Base-by-base conservation (phyloP, 2,888 invertebrate species). In the Eupsilia transversa region DNA sequence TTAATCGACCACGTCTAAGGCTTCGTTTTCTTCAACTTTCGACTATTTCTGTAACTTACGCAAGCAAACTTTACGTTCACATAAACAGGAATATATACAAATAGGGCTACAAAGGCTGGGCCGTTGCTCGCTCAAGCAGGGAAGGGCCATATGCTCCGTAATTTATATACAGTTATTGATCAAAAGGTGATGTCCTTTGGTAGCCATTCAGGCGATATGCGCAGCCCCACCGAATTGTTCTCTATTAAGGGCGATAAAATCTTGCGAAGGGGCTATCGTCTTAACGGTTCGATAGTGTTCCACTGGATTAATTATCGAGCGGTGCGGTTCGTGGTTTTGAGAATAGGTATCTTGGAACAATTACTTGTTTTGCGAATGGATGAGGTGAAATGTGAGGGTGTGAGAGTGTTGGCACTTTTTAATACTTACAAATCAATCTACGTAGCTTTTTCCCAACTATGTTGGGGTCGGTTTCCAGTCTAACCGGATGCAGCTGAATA, bases 141-240 rank as follows among this genome's bases (percentile, higher is more conserved):
- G 93, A 95, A 94, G 95, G 95, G 94, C 96, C 77, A 96, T 95
- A 94, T 96, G 96, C 93, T 94, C 89, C 88, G 94, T 95, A 96
- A 96, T 96, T 96, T 96, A 95, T 96, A 94, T 96, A 96, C 96
- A 96, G 94, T 95, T 96, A 96, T 96, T 96, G 96, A 96, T 96
- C 96, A 96, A 96, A 96, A 95, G 96, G 86, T 83, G 94, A 91
- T 90, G 93, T 94, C 96, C 96, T 96, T 96, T 96, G 93, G 94
- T 89, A 94, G 89, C 92, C 96, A 96, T 90, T 92, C 93, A 93
- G 92, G 93, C 96, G 94, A 93, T 90, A 90, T 89, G 86, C 88
- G 87, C 90, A 92, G 90, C 92, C 92, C 92, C 90, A 88, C 87
- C 92, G 93, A 94, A 95, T 94, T 94, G 94, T 94, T 91, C 91